Evolutionary conservation across 2,888 invertebrate species (phyloP).

Genomic region (Apoderus coryli): DNA sequence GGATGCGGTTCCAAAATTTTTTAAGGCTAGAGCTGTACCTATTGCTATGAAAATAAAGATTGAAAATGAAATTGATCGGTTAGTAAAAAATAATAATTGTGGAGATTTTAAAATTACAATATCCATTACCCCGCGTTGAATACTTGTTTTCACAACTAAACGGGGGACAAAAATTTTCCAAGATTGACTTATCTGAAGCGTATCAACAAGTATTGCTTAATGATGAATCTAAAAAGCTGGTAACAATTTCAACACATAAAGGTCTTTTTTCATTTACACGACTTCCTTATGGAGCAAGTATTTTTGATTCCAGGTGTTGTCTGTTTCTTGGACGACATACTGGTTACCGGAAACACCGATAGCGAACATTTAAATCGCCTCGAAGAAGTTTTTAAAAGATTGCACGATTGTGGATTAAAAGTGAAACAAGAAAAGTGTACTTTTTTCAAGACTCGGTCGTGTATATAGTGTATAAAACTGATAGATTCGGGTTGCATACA

Average conservation of each 20-base stretch:
- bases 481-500: neutral
- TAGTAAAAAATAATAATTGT: constrained; percentile 10
- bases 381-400: neutral
- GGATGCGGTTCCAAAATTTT: constrained; percentile 12
- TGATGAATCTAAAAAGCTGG: constrained; percentile 10
- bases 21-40: constrained; percentile 12
- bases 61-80: constrained; percentile 11
- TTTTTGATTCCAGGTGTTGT: constrained; percentile 10
- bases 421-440: neutral
- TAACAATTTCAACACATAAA: constrained; percentile 20
- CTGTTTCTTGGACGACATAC: constrained; percentile 11
- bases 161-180: constrained; percentile 9
- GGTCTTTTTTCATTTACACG: constrained; percentile 20
- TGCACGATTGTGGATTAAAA: neutral
- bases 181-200: constrained; percentile 12
- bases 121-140: constrained; percentile 10
- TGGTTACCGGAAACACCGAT: constrained; percentile 4
- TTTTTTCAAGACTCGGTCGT: constrained; percentile 1
- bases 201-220: constrained; percentile 13
- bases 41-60: constrained; percentile 14
- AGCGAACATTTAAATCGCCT: neutral
- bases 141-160: constrained; percentile 11
- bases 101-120: constrained; percentile 10
- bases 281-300: constrained; percentile 16
- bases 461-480: neutral